These are phyloP conservation scores for Podarcis siculus DNA, from an alignment of 2,797 vertebrate genomes.

Conservation along the genomic window DNA sequence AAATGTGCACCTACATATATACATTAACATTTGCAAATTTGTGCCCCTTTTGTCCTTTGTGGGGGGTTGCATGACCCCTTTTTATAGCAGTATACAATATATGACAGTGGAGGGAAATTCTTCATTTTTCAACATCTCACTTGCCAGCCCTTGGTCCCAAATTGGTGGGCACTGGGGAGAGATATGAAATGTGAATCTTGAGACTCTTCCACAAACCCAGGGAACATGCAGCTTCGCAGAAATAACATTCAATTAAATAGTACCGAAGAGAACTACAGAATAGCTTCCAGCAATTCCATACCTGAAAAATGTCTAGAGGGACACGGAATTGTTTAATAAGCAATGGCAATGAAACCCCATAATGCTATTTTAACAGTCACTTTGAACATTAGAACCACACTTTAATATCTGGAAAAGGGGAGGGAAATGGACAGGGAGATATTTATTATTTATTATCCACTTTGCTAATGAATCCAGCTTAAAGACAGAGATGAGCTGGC, in stretches of 20 bases:
- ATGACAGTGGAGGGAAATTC: background rate
- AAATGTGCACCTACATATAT: no score
- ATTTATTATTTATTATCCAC: constrained; percentile 25
- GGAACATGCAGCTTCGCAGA: background rate
- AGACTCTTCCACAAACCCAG: background rate
- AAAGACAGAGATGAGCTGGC: constrained; percentile 9
- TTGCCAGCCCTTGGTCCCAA: background rate
- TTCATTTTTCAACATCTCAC: background rate
- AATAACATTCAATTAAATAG: background rate
- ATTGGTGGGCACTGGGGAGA: background rate
- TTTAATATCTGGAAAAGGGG: background rate
- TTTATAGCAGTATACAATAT: background rate
- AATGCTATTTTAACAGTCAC: constrained; percentile 46
- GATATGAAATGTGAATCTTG: background rate
- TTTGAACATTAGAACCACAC: constrained; percentile 18
- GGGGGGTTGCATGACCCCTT: no score
- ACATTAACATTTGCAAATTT: no score
- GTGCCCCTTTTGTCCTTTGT: no score
- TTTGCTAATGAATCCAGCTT: constrained; percentile 36
- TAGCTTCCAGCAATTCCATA: background rate
- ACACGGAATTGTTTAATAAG: constrained; percentile 29
- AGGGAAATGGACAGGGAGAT: background rate
- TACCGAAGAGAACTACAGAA: background rate
- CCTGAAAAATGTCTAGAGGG: constrained; percentile 19
- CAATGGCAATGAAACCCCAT: constrained; percentile 21